Evolutionary conservation across 2,797 vertebrate genomes (phyloP), one percentile per base, ranked within the genome.

Genomic region (Pitangus sulphuratus): DNA sequence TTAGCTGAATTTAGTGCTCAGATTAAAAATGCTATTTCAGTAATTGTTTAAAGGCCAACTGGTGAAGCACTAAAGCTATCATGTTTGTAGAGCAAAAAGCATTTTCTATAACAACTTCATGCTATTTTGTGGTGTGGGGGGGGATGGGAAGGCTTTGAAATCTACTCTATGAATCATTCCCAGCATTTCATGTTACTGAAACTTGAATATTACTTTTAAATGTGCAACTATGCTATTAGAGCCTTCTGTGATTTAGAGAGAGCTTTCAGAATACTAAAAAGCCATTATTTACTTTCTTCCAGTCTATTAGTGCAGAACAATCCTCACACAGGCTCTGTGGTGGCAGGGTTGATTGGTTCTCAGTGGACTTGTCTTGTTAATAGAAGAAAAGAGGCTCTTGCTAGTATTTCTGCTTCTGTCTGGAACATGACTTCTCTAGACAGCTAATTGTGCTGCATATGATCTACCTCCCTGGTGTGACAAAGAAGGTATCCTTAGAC

Each of bases 281-380:
- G 92, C 66, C 76, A 92, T 96, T 96, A 94, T 95, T 96, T 95
- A 92, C 82, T 94, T 95, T 96, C 84, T 89, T 78, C 47, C 76
- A 91, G 89, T 86, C 82, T 93, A 78, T 96, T 93, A 96, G 94
- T 66, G 91, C 92, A 81, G 89, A 96, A 60, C 91, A 91, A 50
- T 5, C 28, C 79, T 92, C 22, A 15, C 39, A 9, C 12, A 60
- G 78, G 60, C 81, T 95, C 83, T 71, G 81, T 3, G 1, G 78
- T 92, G 88, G 45, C 89, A 87, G 72, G 35, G 69, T 9, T 91
- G 79, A 72, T 89, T 89, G 84, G 50, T 62, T 93, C 95, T 93
- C 91, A 0, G 84, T 62, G 91, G 79, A 88, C 57, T 91, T 85
- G 80, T 84, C 83, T 72, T 28, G n/a, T 70, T 90, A 93, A 89